A percentile compares a stretch with the other conserved stretches of the same genome.
Evolutionary conservation across 2,113 vertebrate genomes (phyloP).

Genomic region (Phylloscopus trochiloides): DNA sequence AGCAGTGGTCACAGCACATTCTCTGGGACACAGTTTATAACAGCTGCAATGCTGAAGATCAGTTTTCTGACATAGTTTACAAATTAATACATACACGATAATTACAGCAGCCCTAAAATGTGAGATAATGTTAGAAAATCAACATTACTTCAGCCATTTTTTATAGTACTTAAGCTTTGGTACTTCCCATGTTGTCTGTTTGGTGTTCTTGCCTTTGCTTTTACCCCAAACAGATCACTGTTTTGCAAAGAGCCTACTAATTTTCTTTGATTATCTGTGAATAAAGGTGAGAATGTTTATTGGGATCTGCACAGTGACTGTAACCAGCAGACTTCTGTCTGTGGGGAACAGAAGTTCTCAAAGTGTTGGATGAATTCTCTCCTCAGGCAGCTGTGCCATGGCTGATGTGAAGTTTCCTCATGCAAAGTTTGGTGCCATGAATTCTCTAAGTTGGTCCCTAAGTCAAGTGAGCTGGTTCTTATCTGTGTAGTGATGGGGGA

Average conservation of each 20-base stretch:
- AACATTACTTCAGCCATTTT: neutral
- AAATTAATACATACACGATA: neutral
- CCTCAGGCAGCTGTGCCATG: neutral
- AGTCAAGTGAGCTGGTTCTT: neutral
- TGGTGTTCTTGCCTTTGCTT: neutral
- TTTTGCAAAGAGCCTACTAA: neutral
- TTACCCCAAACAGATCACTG: neutral
- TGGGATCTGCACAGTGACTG: neutral
- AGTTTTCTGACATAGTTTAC: neutral
- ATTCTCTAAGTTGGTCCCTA: neutral
- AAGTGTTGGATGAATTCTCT: neutral
- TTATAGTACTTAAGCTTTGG: neutral
- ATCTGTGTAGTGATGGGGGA: neutral
- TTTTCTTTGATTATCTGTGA: neutral
- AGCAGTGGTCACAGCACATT: neutral
- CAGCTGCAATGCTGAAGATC: neutral
- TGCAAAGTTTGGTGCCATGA: rapidly evolving
- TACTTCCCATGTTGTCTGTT: neutral
- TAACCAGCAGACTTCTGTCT: neutral
- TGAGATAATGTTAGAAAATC: neutral
- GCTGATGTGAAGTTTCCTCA: too few relatives aligned
- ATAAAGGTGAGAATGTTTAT: neutral
- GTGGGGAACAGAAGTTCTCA: neutral
- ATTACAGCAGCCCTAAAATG: neutral
- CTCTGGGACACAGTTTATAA: neutral